These are phyloP conservation scores for Anas bernieri DNA, from an alignment of 2,797 vertebrate genomes.

Conservation along the genomic window DNA sequence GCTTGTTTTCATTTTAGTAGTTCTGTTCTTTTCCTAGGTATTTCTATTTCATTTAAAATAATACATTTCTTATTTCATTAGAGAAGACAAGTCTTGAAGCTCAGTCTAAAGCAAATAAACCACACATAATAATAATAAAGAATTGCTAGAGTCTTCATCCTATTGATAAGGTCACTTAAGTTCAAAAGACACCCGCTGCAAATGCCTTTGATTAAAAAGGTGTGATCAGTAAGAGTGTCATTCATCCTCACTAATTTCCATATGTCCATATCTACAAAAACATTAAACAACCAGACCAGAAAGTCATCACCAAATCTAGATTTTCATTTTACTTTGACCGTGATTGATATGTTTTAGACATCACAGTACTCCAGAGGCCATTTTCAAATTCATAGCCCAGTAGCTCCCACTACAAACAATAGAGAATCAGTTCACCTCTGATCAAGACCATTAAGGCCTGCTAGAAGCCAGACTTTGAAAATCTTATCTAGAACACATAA, in stretches of 20 bases:
- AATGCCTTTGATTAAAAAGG: neutral
- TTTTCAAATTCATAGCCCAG: slow-evolving; percentile 2
- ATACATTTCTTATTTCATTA: neutral
- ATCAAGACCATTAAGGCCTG: neutral
- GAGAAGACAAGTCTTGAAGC: neutral
- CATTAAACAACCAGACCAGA: neutral
- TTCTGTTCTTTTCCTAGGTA: neutral
- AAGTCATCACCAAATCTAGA: neutral
- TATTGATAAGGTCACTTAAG: neutral
- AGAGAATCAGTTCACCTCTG: neutral
- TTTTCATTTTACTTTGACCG: neutral
- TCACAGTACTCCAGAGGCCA: neutral
- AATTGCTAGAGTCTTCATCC: neutral
- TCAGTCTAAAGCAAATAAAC: slow-evolving; percentile 9
- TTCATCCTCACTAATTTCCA: neutral
- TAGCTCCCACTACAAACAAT: neutral
- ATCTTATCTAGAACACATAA: neutral
- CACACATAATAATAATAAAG: neutral
- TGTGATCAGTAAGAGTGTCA: neutral
- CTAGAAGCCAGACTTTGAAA: neutral
- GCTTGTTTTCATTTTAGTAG: neutral
- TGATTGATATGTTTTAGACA: neutral
- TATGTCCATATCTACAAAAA: neutral
- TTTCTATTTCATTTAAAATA: neutral
- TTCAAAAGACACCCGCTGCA: neutral